These are phyloP conservation scores for Penaeus monodon DNA, from an alignment of 2,888 invertebrate species.

Conservation along the genomic window DNA sequence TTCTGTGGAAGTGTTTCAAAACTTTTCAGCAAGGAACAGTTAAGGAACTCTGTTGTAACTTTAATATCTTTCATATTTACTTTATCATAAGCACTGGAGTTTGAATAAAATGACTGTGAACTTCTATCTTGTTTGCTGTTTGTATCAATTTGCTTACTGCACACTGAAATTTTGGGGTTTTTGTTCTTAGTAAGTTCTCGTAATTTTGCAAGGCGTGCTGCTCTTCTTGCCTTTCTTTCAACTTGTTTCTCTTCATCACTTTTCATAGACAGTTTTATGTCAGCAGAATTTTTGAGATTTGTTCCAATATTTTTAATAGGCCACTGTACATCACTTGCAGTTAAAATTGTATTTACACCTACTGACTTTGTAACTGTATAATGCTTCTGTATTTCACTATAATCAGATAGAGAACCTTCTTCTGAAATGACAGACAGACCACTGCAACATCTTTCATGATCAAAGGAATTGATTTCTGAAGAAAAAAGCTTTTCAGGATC, in stretches of 20 bases:
- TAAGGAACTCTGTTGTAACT: too few species aligned
- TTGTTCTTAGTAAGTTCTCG: conserved; percentile 39
- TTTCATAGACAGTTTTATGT: background rate
- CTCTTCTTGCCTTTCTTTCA: conserved; percentile 52
- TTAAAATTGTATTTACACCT: too few species aligned
- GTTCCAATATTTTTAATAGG: background rate
- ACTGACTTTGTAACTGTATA: too few species aligned
- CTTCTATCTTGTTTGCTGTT: background rate
- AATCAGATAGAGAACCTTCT: conserved; percentile 44
- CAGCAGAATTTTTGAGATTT: background rate
- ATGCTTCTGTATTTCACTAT: conserved; percentile 18
- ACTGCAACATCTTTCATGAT: conserved; percentile 41
- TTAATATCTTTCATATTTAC: too few species aligned
- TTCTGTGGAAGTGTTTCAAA: too few species aligned
- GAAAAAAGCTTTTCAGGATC: conserved; percentile 19
- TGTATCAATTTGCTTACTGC: too few species aligned
- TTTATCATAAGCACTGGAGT: too few species aligned
- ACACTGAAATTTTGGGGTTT: conserved; percentile 33
- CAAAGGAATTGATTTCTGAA: conserved; percentile 22
- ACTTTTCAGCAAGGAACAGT: too few species aligned
- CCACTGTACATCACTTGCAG: background rate
- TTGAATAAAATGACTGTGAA: background rate
- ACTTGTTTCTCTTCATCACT: conserved; percentile 20
- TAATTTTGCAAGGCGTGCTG: conserved; percentile 41
- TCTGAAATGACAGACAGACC: conserved; percentile 56